These are phyloP conservation scores for Bergia puertoricense DNA, from an alignment of 92 coral and sea anemone species.

Conservation along the genomic window DNA sequence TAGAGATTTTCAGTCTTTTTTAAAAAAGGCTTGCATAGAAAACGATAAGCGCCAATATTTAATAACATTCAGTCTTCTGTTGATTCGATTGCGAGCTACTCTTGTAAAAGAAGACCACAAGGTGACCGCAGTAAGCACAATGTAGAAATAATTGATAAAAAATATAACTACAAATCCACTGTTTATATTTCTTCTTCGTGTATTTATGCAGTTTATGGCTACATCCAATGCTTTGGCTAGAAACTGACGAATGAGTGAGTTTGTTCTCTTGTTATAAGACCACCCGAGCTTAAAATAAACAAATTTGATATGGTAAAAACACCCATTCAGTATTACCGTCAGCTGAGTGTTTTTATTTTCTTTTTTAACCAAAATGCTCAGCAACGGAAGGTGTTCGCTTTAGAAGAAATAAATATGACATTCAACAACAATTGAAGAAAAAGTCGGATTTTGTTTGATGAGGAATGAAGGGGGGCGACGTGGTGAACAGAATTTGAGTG, in stretches of 20 bases:
- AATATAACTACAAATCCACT: neutral
- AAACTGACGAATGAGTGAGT: slow-evolving; percentile 7
- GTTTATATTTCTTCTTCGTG: slow-evolving; percentile 10
- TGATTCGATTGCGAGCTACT: neutral
- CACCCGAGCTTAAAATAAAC: slow-evolving; percentile 42
- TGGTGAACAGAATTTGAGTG: neutral
- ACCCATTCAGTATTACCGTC: neutral
- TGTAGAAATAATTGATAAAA: slow-evolving; percentile 26
- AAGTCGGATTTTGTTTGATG: neutral
- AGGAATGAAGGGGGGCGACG: neutral
- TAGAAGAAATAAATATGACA: neutral
- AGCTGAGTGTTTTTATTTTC: slow-evolving; percentile 16
- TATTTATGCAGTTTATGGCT: slow-evolving; percentile 35
- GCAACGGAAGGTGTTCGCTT: neutral
- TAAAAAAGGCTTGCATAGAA: no score
- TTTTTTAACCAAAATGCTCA: slow-evolving; percentile 31
- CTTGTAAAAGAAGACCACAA: slow-evolving; percentile 9
- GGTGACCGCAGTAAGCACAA: slow-evolving; percentile 12
- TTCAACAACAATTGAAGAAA: neutral
- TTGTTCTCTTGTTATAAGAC: slow-evolving; percentile 11
- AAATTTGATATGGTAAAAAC: slow-evolving; percentile 32
- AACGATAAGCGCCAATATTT: no score
- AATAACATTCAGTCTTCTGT: no score
- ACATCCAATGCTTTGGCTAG: slow-evolving; percentile 35
- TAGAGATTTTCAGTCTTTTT: no score